These are phyloP conservation scores for Torymus texanus DNA, from an alignment of 2,888 invertebrate genomes.

Conservation along the genomic window DNA sequence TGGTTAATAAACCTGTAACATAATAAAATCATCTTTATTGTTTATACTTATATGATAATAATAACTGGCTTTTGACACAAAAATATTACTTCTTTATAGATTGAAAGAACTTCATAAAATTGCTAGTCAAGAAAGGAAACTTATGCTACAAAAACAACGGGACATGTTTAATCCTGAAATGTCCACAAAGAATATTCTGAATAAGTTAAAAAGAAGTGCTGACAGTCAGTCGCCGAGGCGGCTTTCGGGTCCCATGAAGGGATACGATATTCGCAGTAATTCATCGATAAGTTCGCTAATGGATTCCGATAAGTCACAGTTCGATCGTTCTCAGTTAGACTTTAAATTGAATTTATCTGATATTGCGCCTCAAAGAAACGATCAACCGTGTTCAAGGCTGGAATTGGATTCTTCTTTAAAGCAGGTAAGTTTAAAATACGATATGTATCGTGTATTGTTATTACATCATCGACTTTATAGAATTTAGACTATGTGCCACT, in stretches of 20 bases:
- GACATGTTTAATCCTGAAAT: conserved; percentile 78
- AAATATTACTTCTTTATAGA: conserved; percentile 64
- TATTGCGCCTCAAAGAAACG: conserved; percentile 61
- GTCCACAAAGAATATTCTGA: conserved; percentile 76
- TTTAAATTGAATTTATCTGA: conserved; percentile 63
- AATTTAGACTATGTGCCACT: too few relatives aligned
- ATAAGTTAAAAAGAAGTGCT: conserved; percentile 76
- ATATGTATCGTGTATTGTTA: conserved; percentile 7
- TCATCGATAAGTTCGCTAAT: conserved; percentile 73
- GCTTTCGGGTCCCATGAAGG: conserved; percentile 77
- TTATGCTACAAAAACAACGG: conserved; percentile 76
- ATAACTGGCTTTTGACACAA: too few relatives aligned
- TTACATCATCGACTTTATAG: background rate
- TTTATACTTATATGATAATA: too few relatives aligned
- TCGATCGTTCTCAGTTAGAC: conserved; percentile 69
- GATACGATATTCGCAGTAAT: conserved; percentile 75
- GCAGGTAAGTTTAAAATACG: conserved; percentile 48
- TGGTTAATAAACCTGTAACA: too few relatives aligned
- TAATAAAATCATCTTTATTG: too few relatives aligned
- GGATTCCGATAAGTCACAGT: conserved; percentile 73
- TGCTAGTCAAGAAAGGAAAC: conserved; percentile 77
- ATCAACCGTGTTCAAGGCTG: conserved; percentile 54
- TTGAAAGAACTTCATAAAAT: conserved; percentile 77
- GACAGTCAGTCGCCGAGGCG: conserved; percentile 74
- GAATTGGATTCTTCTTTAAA: conserved; percentile 55